Conservation (phyloP, 2,888 invertebrate genomes). For the Drosophila differens region DNA sequence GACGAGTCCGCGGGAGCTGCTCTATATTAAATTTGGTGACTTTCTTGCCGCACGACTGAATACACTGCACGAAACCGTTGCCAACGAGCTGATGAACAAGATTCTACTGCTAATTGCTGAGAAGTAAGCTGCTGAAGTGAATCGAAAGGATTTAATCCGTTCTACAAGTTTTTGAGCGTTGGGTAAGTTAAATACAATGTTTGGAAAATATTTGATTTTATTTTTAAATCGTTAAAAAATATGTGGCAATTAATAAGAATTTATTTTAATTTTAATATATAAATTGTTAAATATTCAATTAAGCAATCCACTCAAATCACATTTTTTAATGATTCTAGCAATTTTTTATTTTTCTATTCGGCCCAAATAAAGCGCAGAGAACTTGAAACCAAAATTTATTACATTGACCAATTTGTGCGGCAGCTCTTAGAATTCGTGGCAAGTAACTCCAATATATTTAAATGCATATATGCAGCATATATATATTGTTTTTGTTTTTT, state of each 20-base stretch:
- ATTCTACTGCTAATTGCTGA: slow-evolving; percentile 83
- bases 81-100: slow-evolving; percentile 84
- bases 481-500: slow-evolving; percentile 10
- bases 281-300: background rate
- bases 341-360: background rate
- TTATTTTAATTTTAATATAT: background rate
- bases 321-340: slow-evolving; percentile 5
- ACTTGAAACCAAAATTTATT: slow-evolving; percentile 51
- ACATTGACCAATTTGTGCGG: slow-evolving; percentile 59
- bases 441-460: slow-evolving; percentile 52
- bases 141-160: slow-evolving; percentile 29
- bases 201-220: background rate
- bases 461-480: slow-evolving; percentile 29
- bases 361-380: slow-evolving; percentile 15
- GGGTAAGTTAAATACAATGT: slow-evolving; percentile 27
- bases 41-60: slow-evolving; percentile 83
- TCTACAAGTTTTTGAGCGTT: background rate
- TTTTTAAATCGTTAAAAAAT: background rate
- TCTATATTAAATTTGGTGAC: slow-evolving; percentile 83
- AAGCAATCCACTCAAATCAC: too few species aligned
- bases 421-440: slow-evolving; percentile 51
- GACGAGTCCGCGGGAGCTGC: slow-evolving; percentile 77
- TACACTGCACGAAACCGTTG: slow-evolving; percentile 81
- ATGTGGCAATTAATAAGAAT: background rate
- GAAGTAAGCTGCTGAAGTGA: slow-evolving; percentile 56